phyloP scores from a whole-genome alignment of 30 jellyfish, hydroid and myxozoan species.

The Catostylus mosaicus region DNA sequence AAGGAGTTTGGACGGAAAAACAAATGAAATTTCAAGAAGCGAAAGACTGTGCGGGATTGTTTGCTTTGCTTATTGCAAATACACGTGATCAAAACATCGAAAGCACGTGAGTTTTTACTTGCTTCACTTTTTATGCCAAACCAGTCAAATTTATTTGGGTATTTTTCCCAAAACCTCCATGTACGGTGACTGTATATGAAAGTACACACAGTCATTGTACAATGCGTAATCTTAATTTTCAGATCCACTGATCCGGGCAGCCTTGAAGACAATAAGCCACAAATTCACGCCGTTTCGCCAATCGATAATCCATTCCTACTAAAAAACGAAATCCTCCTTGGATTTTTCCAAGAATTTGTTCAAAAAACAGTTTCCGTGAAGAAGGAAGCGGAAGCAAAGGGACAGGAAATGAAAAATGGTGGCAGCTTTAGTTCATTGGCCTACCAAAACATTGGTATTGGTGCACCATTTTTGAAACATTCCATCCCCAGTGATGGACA shows the following conservation, averaged over 20 bases:
- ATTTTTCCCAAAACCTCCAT: no score
- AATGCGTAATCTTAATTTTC: no score
- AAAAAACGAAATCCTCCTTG: constrained; percentile 71
- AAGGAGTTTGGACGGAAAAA: constrained; percentile 56
- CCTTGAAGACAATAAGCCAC: constrained; percentile 10
- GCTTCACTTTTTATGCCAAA: not conserved
- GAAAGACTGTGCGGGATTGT: constrained; percentile 69
- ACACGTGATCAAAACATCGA: not conserved
- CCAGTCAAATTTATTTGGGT: no score
- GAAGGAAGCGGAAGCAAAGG: constrained; percentile 39
- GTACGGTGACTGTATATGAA: no score
- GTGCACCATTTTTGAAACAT: constrained; percentile 65
- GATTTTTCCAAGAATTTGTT: constrained; percentile 82
- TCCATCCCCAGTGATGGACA: constrained; percentile 27
- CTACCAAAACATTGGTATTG: constrained; percentile 75
- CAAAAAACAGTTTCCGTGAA: constrained; percentile 47
- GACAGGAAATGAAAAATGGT: not conserved
- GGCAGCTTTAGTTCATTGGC: constrained; percentile 43
- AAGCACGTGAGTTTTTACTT: constrained; percentile 7
- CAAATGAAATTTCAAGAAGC: constrained; percentile 28
- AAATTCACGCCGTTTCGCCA: constrained; percentile 25
- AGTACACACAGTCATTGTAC: no score
- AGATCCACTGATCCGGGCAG: not conserved
- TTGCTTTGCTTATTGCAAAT: constrained; percentile 31
- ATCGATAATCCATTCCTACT: constrained; percentile 84